These are phyloP conservation scores for Gymnopithys bicolor DNA, from an alignment of 2,797 vertebrate species.

Conservation along the genomic window DNA sequence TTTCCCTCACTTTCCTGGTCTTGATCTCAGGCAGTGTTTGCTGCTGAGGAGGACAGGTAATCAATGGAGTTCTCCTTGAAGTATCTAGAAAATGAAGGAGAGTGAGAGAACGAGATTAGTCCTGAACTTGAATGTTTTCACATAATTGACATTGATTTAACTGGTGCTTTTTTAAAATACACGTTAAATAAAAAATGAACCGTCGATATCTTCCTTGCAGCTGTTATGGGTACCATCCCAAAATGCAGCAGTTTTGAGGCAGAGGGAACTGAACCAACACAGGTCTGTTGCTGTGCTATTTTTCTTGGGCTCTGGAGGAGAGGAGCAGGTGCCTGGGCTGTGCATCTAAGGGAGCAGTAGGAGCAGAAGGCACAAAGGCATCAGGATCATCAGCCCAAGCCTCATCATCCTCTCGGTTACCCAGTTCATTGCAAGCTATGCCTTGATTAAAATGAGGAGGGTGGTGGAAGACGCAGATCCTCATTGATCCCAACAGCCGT, in stretches of 20 bases:
- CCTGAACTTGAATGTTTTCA: background rate
- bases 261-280: background rate
- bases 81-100: background rate
- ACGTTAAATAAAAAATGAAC: background rate
- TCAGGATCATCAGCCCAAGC: background rate
- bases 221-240: background rate
- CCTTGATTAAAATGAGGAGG: accelerated
- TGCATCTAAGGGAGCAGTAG: background rate
- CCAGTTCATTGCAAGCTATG: background rate
- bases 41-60: background rate
- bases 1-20: background rate
- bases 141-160: slow-evolving; percentile 24
- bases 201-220: background rate
- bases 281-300: background rate
- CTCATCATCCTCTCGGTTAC: background rate
- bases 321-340: accelerated
- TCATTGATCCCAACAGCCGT: accelerated
- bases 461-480: background rate
- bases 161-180: background rate
- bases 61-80: background rate
- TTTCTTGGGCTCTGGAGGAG: background rate
- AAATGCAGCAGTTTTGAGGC: background rate
- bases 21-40: background rate
- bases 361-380: background rate
- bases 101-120: background rate